Conservation (phyloP, 1,140 invertebrate genomes). For the Metaphire vulgaris region DNA sequence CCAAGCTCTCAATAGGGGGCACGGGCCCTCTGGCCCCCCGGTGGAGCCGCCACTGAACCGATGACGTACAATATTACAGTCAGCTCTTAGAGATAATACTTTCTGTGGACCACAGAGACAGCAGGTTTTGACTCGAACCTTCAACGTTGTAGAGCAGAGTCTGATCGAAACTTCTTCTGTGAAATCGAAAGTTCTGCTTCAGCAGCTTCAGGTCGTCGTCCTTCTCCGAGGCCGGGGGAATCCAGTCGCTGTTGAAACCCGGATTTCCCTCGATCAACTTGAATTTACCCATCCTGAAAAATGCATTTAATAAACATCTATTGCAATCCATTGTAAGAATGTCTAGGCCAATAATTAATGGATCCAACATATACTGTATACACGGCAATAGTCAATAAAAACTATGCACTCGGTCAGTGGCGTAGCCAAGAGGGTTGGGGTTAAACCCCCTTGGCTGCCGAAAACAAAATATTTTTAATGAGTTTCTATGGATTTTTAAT, state of each 20-base stretch:
- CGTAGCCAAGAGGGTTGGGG: too few species aligned
- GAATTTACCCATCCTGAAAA: conserved; percentile 20
- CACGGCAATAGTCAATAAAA: background rate
- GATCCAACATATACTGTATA: background rate
- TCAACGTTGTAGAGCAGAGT: background rate
- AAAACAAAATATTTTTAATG: too few species aligned
- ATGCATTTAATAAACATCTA: background rate
- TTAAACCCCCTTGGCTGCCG: too few species aligned
- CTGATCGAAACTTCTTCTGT: conserved; percentile 4
- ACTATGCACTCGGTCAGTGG: too few species aligned
- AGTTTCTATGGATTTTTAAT: too few species aligned
- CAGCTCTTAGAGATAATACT: too few species aligned
- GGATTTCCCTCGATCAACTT: conserved; percentile 25
- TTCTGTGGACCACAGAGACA: too few species aligned
- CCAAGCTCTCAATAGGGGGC: too few species aligned
- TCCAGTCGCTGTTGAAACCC: conserved; percentile 10
- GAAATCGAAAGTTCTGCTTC: background rate
- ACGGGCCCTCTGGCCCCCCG: too few species aligned
- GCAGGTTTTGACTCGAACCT: too few species aligned
- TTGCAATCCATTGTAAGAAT: background rate
- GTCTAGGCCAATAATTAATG: background rate
- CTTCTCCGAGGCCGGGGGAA: background rate
- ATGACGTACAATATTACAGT: too few species aligned
- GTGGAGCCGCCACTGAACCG: too few species aligned
- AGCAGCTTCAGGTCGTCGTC: background rate